Conservation (phyloP, 2,888 invertebrate species). For the Andrena fulva region DNA sequence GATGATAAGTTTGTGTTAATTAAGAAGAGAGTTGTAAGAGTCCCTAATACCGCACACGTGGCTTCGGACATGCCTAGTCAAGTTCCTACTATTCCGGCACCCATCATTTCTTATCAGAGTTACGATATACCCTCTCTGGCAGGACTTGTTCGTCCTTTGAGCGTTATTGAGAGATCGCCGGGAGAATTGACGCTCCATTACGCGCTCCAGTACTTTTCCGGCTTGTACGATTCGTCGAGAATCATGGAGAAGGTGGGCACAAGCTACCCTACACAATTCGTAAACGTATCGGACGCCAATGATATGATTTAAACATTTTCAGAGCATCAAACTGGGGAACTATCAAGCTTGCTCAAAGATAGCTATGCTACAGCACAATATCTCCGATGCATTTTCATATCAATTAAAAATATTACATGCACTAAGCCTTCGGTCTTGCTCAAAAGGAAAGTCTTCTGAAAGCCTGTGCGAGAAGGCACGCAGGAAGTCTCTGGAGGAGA, state of each 20-base stretch:
- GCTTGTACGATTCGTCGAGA: slow-evolving; percentile 81
- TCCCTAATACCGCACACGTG: slow-evolving; percentile 85
- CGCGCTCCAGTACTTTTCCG: slow-evolving; percentile 83
- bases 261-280: background rate
- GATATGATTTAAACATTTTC: slow-evolving; percentile 20
- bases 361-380: slow-evolving; percentile 84
- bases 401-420: slow-evolving; percentile 83
- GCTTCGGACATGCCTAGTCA: slow-evolving; percentile 83
- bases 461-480: background rate
- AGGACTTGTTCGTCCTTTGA: slow-evolving; percentile 78
- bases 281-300: background rate
- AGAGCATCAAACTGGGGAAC: slow-evolving; percentile 84
- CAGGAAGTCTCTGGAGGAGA: background rate
- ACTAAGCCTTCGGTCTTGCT: slow-evolving; percentile 66
- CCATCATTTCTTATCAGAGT: slow-evolving; percentile 83
- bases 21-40: slow-evolving; percentile 90
- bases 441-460: slow-evolving; percentile 45
- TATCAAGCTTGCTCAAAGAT: slow-evolving; percentile 85
- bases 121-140: slow-evolving; percentile 80
- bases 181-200: slow-evolving; percentile 84
- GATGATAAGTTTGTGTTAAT: slow-evolving; percentile 87
- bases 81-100: slow-evolving; percentile 83
- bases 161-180: slow-evolving; percentile 79
- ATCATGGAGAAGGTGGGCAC: slow-evolving; percentile 82
- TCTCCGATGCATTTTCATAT: slow-evolving; percentile 83